phyloP scores from a whole-genome alignment of 1,140 invertebrate genomes.

The Polypedilum pembai region DNA sequence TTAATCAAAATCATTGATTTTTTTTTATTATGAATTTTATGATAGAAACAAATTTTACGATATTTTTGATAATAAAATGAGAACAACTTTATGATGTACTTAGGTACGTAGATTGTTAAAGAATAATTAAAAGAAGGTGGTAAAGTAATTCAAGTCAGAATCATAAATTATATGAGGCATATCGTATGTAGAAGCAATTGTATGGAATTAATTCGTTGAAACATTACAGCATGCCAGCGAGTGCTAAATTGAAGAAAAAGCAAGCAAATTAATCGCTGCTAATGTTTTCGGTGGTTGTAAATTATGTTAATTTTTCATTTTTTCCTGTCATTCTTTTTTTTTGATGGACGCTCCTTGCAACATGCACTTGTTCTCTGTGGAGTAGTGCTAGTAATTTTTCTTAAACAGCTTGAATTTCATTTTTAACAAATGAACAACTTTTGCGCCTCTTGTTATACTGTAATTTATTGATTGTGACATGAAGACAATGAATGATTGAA shows the following conservation, averaged over 20 bases:
- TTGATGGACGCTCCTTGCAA: not conserved
- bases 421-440: too few species aligned
- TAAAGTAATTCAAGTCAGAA: not conserved
- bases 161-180: not conserved
- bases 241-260: not conserved
- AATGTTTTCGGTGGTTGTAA: not conserved
- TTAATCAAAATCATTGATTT: not conserved
- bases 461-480: too few species aligned
- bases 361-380: not conserved
- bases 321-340: not conserved
- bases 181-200: not conserved
- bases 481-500: too few species aligned
- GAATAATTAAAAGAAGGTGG: not conserved
- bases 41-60: too few species aligned
- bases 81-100: not conserved
- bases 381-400: too few species aligned
- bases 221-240: not conserved
- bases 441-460: too few species aligned
- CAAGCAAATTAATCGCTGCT: not conserved
- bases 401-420: too few species aligned
- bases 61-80: too few species aligned
- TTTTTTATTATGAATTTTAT: too few species aligned
- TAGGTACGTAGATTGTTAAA: not conserved
- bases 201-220: conserved; percentile 5
- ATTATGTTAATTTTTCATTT: conserved; percentile 7